phyloP scores from a whole-genome alignment of 2,113 vertebrate genomes.

The Greenwoodochromis staneri region DNA sequence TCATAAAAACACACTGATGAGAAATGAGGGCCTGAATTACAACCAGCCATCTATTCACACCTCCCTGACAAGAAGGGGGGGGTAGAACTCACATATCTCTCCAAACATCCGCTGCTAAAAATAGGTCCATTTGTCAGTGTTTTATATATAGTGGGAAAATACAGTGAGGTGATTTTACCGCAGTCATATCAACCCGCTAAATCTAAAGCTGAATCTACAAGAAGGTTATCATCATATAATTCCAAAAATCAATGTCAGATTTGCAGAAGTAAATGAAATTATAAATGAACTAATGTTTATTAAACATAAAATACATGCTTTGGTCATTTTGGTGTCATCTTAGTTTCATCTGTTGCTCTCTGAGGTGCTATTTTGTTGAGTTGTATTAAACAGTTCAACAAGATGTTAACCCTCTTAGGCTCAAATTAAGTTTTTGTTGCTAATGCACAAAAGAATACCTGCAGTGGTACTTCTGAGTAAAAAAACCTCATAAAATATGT shows the following conservation, averaged over 20 bases:
- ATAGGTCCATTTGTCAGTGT: not conserved
- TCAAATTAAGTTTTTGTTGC: not conserved
- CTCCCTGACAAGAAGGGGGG: not conserved
- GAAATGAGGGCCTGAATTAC: not conserved
- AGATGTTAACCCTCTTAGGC: not conserved
- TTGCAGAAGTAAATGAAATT: not conserved
- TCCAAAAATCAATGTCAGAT: not conserved
- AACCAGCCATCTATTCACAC: not conserved
- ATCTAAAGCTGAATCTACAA: not conserved
- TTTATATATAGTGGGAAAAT: not conserved
- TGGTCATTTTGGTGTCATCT: not conserved
- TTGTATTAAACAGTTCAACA: not conserved
- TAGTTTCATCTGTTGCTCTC: not conserved
- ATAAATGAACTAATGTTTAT: not conserved
- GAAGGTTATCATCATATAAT: not conserved
- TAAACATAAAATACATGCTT: not conserved
- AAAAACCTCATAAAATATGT: not conserved
- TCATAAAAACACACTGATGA: not conserved
- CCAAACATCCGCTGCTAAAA: constrained; percentile 39
- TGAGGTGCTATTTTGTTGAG: not conserved
- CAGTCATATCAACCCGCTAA: not conserved
- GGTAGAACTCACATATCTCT: not conserved
- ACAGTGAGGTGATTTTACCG: not conserved
- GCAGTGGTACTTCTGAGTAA: not conserved
- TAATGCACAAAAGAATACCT: not conserved